Evolutionary conservation across 2,888 invertebrate species (phyloP), one percentile per base, ranked within the genome.

Genomic region (Serripes groenlandicus): DNA sequence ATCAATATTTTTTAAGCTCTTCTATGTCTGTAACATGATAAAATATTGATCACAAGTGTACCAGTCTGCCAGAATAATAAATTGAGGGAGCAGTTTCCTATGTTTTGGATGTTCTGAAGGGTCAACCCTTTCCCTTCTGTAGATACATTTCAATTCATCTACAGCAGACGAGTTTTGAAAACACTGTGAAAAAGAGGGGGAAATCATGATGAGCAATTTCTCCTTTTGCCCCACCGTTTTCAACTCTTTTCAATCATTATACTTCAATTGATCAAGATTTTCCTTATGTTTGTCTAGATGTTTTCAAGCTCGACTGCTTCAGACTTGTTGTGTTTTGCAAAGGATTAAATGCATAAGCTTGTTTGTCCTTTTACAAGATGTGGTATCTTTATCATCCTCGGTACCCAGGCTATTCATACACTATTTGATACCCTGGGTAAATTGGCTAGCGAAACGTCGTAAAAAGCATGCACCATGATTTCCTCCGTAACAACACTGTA

Each of bases 11-110:
- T 2, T 49, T 49, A 49, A 49, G 49, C 49, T 49, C 49, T 49
- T 56, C 23, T 56, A 56, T 56, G 56, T 56, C 28, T 56, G 56
- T 56, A 56, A 56, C 18, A 28, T 56, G 23, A 56, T 56, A 56
- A 56, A 56, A 23, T 56, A 56, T 56, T 56, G 56, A 56, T 56
- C 7, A 26, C 11, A 11, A 26, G 56, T n/a, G 56, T n/a, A 56
- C 23, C 56, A 56, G 56, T 56, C 56, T 56, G 28, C 21, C 56
- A 56, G 56, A 56, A 56, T 28, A 56, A 56, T n/a, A 26, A 56
- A 56, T 56, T 56, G 56, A 56, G 11, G 23, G 2, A 28, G 42
- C 42, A 42, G 42, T 7, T 42, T 7, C 42, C 42, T 42, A 11
- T 7, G 15, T 11, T 42, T 42, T 42, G 42, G 42, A 7, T 15